These are phyloP conservation scores for Melanerpes aurifrons DNA, from an alignment of 2,113 vertebrate genomes.

Conservation along the genomic window DNA sequence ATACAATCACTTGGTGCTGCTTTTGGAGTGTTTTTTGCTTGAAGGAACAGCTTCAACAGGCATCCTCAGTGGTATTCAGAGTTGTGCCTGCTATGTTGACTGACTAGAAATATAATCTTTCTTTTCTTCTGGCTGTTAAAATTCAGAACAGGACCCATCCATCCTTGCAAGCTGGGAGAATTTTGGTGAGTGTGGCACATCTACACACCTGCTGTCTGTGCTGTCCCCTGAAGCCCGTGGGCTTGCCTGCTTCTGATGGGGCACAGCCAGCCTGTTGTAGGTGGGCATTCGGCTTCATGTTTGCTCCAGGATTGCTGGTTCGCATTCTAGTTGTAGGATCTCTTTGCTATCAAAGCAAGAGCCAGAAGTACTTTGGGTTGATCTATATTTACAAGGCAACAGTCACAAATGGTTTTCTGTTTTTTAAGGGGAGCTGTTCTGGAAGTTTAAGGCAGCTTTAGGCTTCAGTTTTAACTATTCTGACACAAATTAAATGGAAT, in stretches of 20 bases:
- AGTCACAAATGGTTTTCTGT: background rate
- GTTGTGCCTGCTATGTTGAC: background rate
- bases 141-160: background rate
- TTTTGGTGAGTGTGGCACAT: accelerated
- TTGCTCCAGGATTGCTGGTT: background rate
- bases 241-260: background rate
- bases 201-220: accelerated
- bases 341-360: background rate
- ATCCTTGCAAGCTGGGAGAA: too few species aligned
- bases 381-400: background rate
- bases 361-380: background rate
- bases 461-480: background rate
- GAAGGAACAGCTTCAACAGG: background rate
- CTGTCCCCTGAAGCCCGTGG: background rate
- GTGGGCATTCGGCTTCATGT: background rate
- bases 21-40: background rate
- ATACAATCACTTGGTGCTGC: background rate
- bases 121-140: background rate
- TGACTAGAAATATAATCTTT: background rate
- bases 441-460: background rate
- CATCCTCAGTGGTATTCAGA: background rate
- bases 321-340: background rate
- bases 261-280: too few species aligned
- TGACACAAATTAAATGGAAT: background rate
- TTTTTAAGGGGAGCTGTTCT: background rate